Conservation (phyloP, 2,888 invertebrate species). For the Theodoxus fluviatilis region DNA sequence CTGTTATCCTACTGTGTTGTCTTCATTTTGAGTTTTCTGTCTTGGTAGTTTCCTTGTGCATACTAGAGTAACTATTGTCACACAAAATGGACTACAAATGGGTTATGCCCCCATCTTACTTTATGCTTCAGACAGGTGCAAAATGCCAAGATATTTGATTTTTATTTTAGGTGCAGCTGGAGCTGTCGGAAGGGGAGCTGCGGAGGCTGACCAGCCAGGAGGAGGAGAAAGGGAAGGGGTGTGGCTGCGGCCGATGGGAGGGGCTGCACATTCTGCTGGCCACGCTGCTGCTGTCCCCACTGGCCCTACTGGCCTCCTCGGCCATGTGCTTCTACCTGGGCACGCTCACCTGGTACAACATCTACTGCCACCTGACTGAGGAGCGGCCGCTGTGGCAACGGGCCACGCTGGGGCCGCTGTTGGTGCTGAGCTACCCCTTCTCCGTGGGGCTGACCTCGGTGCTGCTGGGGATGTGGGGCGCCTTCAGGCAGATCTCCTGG, state of each 20-base stretch:
- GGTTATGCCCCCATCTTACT: too few species aligned
- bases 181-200: conserved; percentile 76
- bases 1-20: too few species aligned
- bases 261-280: conserved; percentile 76
- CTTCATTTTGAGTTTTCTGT: too few species aligned
- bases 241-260: conserved; percentile 68
- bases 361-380: conserved; percentile 76
- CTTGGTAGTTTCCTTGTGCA: too few species aligned
- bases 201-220: conserved; percentile 72
- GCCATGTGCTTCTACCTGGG: conserved; percentile 79
- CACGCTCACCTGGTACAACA: conserved; percentile 80
- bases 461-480: conserved; percentile 75
- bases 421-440: conserved; percentile 76
- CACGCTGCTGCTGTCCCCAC: conserved; percentile 74
- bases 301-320: conserved; percentile 73
- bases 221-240: conserved; percentile 23
- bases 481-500: conserved; percentile 75
- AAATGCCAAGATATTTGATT: conserved; percentile 28
- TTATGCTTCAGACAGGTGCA: too few species aligned
- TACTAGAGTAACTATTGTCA: too few species aligned
- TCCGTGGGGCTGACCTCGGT: conserved; percentile 74
- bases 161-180: conserved; percentile 74
- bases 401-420: conserved; percentile 73
- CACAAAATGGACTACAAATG: too few species aligned
- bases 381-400: conserved; percentile 73